These are phyloP conservation scores for Drosophila subsilvestris DNA, from an alignment of 2,888 invertebrate species.

Conservation along the genomic window DNA sequence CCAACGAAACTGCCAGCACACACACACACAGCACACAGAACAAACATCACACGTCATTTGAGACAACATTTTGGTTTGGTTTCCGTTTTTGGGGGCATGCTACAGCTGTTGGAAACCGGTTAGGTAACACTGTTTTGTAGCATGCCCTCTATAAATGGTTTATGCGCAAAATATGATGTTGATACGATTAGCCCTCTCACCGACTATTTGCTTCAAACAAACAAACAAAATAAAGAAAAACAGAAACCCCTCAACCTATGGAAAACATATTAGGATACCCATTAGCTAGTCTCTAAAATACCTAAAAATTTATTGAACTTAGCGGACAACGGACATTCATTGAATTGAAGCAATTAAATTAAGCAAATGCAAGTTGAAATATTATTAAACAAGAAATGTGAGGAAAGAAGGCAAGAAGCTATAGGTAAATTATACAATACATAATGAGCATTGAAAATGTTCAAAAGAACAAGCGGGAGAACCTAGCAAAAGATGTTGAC, in stretches of 20 bases:
- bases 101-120: not conserved
- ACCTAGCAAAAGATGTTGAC: conserved; percentile 9
- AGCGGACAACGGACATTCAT: conserved; percentile 77
- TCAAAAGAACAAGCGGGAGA: conserved; percentile 2
- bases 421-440: conserved; percentile 70
- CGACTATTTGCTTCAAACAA: not conserved
- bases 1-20: conserved; percentile 49
- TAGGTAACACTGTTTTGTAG: not conserved
- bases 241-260: not conserved
- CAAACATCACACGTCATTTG: too few species aligned
- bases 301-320: conserved; percentile 61
- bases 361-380: conserved; percentile 25
- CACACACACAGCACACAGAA: conserved; percentile 10
- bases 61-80: not conserved
- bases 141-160: not conserved
- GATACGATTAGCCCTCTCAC: not conserved
- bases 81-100: conserved; percentile 4
- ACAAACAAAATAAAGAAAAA: too few species aligned
- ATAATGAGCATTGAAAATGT: conserved; percentile 33
- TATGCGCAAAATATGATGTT: not conserved
- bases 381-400: conserved; percentile 21
- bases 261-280: not conserved
- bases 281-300: conserved; percentile 44
- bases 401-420: conserved; percentile 27
- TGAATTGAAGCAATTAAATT: conserved; percentile 55